phyloP scores from a whole-genome alignment of 1,140 invertebrate genomes.

The Platorchestia sp. region DNA sequence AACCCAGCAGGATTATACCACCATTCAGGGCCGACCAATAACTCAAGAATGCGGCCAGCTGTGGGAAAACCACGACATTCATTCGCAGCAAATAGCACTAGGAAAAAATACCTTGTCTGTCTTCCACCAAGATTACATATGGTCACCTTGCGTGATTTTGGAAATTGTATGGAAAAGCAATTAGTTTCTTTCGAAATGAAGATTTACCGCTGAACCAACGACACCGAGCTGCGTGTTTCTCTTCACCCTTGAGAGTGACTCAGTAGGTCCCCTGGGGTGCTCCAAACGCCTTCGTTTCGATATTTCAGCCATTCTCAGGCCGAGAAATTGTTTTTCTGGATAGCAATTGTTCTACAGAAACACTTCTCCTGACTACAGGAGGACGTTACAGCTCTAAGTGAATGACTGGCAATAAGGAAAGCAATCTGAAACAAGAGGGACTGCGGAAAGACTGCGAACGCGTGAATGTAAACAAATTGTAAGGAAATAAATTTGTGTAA shows the following conservation, averaged over 20 bases:
- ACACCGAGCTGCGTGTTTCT: not conserved
- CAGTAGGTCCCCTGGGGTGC: not conserved
- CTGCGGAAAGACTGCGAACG: not conserved
- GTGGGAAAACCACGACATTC: not conserved
- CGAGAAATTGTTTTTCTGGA: constrained; percentile 44
- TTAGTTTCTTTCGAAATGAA: not conserved
- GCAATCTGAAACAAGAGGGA: not conserved
- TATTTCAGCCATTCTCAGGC: not conserved
- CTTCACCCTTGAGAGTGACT: not conserved
- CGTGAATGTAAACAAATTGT: not conserved
- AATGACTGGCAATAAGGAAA: not conserved
- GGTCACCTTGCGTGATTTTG: not conserved
- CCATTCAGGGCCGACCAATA: not conserved
- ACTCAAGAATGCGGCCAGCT: not conserved
- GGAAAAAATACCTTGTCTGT: not conserved
- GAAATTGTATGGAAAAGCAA: not conserved
- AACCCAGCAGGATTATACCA: not conserved
- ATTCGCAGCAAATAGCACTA: not conserved
- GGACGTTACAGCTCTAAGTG: not conserved
- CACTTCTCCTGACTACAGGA: not conserved
- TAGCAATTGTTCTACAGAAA: constrained; percentile 12
- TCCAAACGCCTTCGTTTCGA: not conserved
- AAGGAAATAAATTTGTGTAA: not conserved
- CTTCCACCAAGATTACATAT: not conserved
- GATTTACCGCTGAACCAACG: not conserved